Evolutionary conservation across 2,797 vertebrate genomes (phyloP).

Genomic region (Pelobates cultripes): DNA sequence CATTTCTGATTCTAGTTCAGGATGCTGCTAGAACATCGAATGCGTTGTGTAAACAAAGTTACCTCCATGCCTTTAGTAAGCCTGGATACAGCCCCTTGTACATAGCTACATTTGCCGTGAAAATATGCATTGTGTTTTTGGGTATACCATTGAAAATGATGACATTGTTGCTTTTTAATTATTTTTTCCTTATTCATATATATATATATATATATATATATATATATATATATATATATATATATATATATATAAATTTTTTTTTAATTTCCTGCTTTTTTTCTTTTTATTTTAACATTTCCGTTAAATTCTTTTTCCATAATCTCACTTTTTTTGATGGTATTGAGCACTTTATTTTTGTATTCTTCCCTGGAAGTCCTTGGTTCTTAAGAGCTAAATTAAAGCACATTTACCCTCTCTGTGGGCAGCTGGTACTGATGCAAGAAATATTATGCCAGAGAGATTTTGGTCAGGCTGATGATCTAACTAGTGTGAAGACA

Average conservation of each 20-base stretch:
- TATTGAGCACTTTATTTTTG: neutral
- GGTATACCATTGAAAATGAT: neutral
- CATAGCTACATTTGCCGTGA: neutral
- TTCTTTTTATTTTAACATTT: neutral
- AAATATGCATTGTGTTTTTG: neutral
- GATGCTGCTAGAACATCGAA: slow-evolving; percentile 66
- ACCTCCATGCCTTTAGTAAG: neutral
- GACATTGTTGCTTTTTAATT: neutral
- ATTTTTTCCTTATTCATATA: neutral
- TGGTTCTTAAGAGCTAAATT: neutral
- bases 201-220: no score
- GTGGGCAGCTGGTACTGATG: neutral
- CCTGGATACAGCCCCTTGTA: neutral
- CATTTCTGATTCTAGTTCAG: slow-evolving; percentile 65
- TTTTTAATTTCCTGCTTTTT: neutral
- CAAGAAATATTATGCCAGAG: neutral
- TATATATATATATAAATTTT: no score
- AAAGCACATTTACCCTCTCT: neutral
- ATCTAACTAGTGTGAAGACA: no score
- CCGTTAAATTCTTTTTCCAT: neutral
- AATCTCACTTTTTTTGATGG: neutral
- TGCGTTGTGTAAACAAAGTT: neutral
- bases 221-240: no score
- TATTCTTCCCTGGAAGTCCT: neutral
- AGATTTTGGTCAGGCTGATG: no score